Conservation (phyloP, 2,797 vertebrate genomes). For the Periophthalmus magnuspinnatus region DNA sequence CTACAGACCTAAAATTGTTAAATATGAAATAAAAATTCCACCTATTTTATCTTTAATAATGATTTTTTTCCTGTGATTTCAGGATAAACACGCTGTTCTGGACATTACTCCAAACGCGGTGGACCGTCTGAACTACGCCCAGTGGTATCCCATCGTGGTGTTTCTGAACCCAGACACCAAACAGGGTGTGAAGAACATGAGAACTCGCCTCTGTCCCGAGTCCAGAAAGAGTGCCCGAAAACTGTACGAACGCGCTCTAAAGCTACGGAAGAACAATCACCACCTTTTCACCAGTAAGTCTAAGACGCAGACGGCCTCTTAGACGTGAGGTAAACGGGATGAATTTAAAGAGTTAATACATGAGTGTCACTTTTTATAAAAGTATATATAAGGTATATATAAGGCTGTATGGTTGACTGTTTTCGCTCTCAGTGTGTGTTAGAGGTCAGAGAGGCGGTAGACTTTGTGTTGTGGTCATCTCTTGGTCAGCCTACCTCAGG, state of each 20-base stretch:
- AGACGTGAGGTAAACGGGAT: background rate
- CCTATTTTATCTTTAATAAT: background rate
- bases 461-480: background rate
- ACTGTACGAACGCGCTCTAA: conserved; percentile 92
- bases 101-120: conserved; percentile 99
- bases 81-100: conserved; percentile 97
- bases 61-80: background rate
- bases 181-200: conserved; percentile 97
- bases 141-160: conserved; percentile 99
- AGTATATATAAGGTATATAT: too few species aligned
- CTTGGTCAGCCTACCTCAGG: background rate
- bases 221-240: conserved; percentile 96
- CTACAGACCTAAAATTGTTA: background rate
- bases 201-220: conserved; percentile 91
- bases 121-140: conserved; percentile 96
- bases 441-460: background rate
- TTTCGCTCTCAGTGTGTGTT: background rate
- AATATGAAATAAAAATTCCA: background rate
- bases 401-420: background rate
- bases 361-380: too few species aligned
- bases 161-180: conserved; percentile 97
- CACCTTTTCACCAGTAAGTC: conserved; percentile 97
- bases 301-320: background rate
- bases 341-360: background rate
- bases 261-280: conserved; percentile 96